Evolutionary conservation across 2,113 vertebrate genomes (phyloP).

Genomic region (Podarcis muralis): DNA sequence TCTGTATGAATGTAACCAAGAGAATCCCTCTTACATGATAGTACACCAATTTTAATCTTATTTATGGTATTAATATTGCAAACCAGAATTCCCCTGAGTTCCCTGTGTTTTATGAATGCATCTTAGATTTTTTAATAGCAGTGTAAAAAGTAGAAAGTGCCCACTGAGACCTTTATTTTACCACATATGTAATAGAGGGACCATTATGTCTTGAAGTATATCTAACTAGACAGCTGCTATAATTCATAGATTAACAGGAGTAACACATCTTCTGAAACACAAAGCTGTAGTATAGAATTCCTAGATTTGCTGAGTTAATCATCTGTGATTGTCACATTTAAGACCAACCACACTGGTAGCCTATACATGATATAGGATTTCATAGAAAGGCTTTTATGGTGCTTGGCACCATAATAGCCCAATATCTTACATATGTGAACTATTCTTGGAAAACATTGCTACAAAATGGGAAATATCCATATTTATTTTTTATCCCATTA

Average conservation of each 20-base stretch:
- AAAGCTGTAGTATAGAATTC: conserved; percentile 11
- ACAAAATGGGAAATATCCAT: neutral
- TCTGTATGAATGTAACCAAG: neutral
- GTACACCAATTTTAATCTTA: conserved; percentile 6
- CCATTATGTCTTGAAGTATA: conserved; percentile 2
- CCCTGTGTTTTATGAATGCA: conserved; percentile 12
- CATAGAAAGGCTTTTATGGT: conserved; percentile 7
- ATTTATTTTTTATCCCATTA: neutral
- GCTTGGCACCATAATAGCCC: neutral
- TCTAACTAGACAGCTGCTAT: conserved; percentile 19
- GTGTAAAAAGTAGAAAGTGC: neutral
- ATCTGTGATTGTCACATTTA: conserved; percentile 23
- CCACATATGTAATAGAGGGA: conserved; percentile 15
- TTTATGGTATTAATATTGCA: conserved; percentile 7
- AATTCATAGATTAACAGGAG: conserved; percentile 21
- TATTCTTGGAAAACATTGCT: neutral
- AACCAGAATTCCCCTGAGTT: conserved; percentile 6
- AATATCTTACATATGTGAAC: neutral
- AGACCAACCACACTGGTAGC: neutral
- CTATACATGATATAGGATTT: conserved; percentile 7
- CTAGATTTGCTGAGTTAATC: conserved; percentile 21
- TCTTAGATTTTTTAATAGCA: neutral
- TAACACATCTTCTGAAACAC: conserved; percentile 16
- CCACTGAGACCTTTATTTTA: neutral
- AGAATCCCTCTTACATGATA: conserved; percentile 6